phyloP scores from a whole-genome alignment of 2,888 invertebrate genomes.

The Oithona nana region DNA sequence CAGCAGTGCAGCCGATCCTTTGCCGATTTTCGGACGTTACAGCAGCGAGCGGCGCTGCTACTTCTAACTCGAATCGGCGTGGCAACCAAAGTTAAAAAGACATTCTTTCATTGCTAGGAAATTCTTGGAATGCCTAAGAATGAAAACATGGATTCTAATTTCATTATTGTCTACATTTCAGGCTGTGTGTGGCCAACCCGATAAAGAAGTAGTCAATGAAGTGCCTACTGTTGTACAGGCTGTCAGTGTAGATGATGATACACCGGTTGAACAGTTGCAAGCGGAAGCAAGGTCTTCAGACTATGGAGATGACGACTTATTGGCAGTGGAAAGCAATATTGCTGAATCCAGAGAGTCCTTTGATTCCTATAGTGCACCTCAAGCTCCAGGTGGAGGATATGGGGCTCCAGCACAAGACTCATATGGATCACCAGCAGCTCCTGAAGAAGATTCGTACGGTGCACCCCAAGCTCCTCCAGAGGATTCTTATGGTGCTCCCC shows the following conservation, averaged over 20 bases:
- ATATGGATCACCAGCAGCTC: slow-evolving; percentile 16
- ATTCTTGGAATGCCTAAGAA: too few species aligned
- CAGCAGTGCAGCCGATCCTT: too few species aligned
- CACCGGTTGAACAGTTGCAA: background rate
- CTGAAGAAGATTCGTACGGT: slow-evolving; percentile 4
- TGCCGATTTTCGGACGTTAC: too few species aligned
- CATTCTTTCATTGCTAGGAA: too few species aligned
- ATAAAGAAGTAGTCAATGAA: background rate
- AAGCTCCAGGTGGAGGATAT: background rate
- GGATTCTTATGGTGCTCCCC: slow-evolving; percentile 10
- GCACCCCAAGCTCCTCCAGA: slow-evolving; percentile 14
- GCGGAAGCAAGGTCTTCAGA: slow-evolving; percentile 1
- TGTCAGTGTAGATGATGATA: too few species aligned
- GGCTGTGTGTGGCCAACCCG: background rate
- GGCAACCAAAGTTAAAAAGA: too few species aligned
- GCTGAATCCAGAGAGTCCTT: background rate
- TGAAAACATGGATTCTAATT: too few species aligned
- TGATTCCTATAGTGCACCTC: slow-evolving; percentile 11
- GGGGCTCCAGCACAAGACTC: slow-evolving; percentile 3
- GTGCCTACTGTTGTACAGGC: background rate
- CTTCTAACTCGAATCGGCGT: too few species aligned
- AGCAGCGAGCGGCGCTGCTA: too few species aligned
- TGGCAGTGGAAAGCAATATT: slow-evolving; percentile 3
- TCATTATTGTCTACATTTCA: too few species aligned
- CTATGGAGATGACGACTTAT: background rate